Base-by-base conservation (phyloP, 2,888 invertebrate genomes). In the Punctoribates punctum region DNA sequence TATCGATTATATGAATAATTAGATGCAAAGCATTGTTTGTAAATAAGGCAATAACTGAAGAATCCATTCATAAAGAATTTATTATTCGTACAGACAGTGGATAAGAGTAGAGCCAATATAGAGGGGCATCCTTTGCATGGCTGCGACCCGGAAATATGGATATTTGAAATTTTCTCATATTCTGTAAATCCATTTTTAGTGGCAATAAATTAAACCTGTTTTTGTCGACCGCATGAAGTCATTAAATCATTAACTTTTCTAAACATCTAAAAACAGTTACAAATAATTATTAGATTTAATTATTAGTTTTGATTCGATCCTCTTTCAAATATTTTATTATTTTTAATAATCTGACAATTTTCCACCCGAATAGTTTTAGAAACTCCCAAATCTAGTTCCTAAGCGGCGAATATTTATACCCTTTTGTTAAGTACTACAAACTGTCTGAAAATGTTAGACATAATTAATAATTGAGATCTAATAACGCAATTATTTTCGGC, bases 241-340 rank as follows among this genome's bases (percentile, higher is more conserved):
- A 65, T 65, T 65, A 17, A 34, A 65, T 23, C 17, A 17, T 65
- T 65, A 38, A 15, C 34, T 34, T 65, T 23, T 15, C n/a, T n/a
- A 65, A 65, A 65, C 9, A 62, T 65, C 38, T 38, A 29, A 65
- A 65, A 65, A 65, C 65, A 65, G 65, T 65, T 65, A 3, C 65
- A 34, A 38, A 65, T 65, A 65, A 65, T 65, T 65, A 65, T 65
- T 34, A 5, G 15, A 34, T 65, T 34, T 38, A 34, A 65, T 65
- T 65, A 65, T 65, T 34, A n/a, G n/a, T 65, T n/a, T n/a, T 27
- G 17, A 65, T 34, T 65, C 65, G 17, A 34, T 65, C 65, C 9
- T 29, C 29, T 38, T 38, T 29, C 65, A 20, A 27, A 38, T 57
- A 23, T 57, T 57, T 1, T 57, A 1, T 25, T 17, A 9, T 25